Evolutionary conservation across 2,113 vertebrate genomes (phyloP).

Genomic region (Plecotus auritus): DNA sequence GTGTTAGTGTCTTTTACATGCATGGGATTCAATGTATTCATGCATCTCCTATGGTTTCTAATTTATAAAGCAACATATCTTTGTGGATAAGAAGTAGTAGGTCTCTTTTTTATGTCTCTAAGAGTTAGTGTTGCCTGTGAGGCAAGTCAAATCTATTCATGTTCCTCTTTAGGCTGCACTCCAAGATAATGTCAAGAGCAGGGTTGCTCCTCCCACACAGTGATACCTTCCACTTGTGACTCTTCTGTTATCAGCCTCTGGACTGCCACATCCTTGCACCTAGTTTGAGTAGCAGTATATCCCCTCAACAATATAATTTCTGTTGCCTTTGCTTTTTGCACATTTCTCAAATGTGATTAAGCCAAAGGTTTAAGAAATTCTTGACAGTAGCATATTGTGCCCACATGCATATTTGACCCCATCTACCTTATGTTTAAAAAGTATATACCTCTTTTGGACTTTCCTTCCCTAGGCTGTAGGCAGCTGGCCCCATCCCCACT

Average conservation of each 20-base stretch:
- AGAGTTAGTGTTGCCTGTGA: neutral
- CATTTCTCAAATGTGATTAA: neutral
- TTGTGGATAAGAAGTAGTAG: neutral
- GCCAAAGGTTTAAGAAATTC: neutral
- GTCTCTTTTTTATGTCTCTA: neutral
- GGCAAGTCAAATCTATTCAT: neutral
- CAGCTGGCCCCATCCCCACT: too few relatives aligned
- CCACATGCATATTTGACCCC: neutral
- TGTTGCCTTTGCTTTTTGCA: neutral
- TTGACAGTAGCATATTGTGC: neutral
- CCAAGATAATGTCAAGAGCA: neutral
- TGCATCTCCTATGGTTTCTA: neutral
- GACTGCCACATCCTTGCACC: neutral
- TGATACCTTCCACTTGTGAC: neutral
- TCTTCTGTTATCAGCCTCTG: neutral
- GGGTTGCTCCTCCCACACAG: fast-evolving
- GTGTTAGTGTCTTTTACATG: neutral
- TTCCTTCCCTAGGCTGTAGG: too few relatives aligned
- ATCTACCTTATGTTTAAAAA: neutral
- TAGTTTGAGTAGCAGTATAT: neutral
- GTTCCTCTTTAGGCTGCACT: neutral
- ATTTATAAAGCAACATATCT: neutral
- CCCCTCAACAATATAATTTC: neutral
- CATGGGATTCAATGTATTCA: neutral
- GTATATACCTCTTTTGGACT: neutral